Percentiles rank a stretch among this genome's conserved stretches.
phyloP scores from a whole-genome alignment of 2,888 invertebrate species.

The Amaurobius ferox region DNA sequence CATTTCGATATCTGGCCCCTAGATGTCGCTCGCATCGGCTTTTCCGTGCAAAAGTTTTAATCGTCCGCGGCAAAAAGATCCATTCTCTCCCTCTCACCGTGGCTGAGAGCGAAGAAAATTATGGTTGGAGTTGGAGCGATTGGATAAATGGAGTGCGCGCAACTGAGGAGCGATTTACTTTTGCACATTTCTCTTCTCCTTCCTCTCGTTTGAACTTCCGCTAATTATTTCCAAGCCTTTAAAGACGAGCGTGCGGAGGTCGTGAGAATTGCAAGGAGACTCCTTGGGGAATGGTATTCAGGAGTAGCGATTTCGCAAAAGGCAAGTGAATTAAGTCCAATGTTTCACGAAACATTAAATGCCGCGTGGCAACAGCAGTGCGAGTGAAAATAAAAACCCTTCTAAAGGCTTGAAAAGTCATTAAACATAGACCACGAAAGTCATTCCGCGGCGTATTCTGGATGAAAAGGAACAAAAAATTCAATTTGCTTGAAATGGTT shows the following conservation, averaged over 20 bases:
- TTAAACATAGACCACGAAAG: too few species aligned
- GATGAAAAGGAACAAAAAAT: too few species aligned
- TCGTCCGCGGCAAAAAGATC: slow-evolving; percentile 15
- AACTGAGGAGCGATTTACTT: slow-evolving; percentile 10
- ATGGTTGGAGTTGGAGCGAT: background rate
- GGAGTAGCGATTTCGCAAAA: background rate
- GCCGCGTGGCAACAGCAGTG: background rate
- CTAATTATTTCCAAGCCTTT: slow-evolving; percentile 23
- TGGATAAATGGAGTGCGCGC: slow-evolving; percentile 20
- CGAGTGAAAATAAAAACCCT: too few species aligned
- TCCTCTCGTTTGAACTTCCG: slow-evolving; percentile 21
- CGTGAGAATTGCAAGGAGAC: background rate
- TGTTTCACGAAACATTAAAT: background rate
- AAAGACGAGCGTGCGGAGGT: background rate
- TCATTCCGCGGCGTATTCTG: too few species aligned
- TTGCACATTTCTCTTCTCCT: background rate
- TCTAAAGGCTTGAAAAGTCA: too few species aligned
- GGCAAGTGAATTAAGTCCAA: slow-evolving; percentile 5
- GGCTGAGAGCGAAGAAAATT: background rate
- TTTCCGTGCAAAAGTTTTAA: slow-evolving; percentile 26
- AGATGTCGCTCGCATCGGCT: slow-evolving; percentile 20
- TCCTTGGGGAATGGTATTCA: background rate
- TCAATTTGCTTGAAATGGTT: too few species aligned
- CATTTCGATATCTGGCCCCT: slow-evolving; percentile 24
- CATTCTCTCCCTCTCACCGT: background rate